Percentiles rank a stretch among this genome's conserved stretches.
Conservation (phyloP, 2,888 invertebrate genomes). For the Lepidocyrtinus sp. region DNA sequence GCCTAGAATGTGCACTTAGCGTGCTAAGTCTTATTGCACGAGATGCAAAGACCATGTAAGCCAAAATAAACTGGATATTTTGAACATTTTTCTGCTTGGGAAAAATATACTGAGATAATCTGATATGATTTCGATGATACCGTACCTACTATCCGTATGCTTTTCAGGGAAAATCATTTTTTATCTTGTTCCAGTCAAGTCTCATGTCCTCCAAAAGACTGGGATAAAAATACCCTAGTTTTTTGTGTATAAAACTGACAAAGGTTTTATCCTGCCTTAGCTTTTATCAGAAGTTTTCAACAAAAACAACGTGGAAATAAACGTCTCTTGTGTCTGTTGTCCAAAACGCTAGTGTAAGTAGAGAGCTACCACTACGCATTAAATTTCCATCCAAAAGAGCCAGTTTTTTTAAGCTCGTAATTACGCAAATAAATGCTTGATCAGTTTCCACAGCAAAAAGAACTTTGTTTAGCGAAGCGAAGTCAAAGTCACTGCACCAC, state of each 20-base stretch:
- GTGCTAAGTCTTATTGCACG: too few relatives aligned
- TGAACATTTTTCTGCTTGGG: too few relatives aligned
- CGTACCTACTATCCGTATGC: too few relatives aligned
- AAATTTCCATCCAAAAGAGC: constrained; percentile 15
- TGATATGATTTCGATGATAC: too few relatives aligned
- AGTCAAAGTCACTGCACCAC: background rate
- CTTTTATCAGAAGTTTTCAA: background rate
- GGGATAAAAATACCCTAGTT: too few relatives aligned
- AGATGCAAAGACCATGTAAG: too few relatives aligned
- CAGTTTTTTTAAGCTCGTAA: constrained; percentile 7
- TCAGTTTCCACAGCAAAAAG: constrained; percentile 9
- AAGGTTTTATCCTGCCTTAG: constrained; percentile 8
- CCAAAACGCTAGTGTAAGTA: background rate
- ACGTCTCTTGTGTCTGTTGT: background rate
- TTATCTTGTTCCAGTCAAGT: too few relatives aligned
- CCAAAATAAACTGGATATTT: too few relatives aligned
- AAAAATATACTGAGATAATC: too few relatives aligned
- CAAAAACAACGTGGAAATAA: background rate
- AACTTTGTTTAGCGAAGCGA: background rate
- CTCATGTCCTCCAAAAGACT: too few relatives aligned
- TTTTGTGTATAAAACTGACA: background rate
- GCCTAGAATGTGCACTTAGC: too few relatives aligned
- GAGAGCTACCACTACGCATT: background rate
- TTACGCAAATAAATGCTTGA: constrained; percentile 16
- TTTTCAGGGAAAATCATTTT: too few relatives aligned